Conservation (phyloP, 92 coral and sea anemone genomes). For the Epizoanthus rinbou region DNA sequence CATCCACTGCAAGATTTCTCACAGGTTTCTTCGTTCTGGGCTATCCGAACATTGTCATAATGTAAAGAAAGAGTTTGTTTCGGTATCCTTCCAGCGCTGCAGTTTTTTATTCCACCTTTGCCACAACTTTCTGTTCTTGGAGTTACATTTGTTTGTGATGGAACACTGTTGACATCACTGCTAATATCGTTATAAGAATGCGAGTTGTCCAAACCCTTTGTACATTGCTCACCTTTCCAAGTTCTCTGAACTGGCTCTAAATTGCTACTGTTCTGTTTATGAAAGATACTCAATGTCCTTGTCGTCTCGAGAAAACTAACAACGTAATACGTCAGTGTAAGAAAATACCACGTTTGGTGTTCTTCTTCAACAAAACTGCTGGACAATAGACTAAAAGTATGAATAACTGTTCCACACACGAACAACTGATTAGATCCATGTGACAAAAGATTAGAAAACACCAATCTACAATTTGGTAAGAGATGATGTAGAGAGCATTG, state of each 20-base stretch:
- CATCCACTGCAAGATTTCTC: neutral
- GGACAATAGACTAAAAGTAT: slow-evolving; percentile 78
- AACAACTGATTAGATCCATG: slow-evolving; percentile 10
- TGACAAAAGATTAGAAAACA: slow-evolving; percentile 38
- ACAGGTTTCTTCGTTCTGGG: neutral
- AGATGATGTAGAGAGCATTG: neutral
- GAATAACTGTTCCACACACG: slow-evolving; percentile 61
- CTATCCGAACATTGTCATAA: neutral
- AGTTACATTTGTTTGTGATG: neutral
- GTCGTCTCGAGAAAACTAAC: slow-evolving; percentile 42
- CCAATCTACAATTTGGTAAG: neutral
- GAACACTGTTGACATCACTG: neutral
- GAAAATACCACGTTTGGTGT: slow-evolving; percentile 95
- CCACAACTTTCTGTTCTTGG: neutral
- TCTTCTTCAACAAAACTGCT: slow-evolving; percentile 98
- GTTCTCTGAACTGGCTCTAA: neutral
- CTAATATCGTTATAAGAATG: neutral
- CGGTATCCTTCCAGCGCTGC: neutral
- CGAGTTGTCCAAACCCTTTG: neutral
- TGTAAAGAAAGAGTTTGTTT: neutral
- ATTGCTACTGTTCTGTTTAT: neutral
- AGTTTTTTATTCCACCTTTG: neutral
- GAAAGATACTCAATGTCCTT: neutral
- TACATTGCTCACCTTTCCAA: neutral
- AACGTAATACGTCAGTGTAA: slow-evolving; percentile 69